Conservation (phyloP, 2,113 vertebrate genomes). For the Baryphthengus martii region DNA sequence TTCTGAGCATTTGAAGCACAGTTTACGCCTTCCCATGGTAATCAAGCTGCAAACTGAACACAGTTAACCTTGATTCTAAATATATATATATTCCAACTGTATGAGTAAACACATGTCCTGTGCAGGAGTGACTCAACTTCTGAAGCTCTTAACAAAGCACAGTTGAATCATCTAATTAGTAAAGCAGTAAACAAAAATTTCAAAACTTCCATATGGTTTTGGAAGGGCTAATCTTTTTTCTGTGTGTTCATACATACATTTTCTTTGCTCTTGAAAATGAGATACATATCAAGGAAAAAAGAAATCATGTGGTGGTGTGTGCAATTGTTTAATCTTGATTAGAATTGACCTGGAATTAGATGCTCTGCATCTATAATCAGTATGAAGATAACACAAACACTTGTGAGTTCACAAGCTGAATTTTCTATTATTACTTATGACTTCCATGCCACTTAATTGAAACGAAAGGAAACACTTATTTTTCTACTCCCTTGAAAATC, state of each 20-base stretch:
- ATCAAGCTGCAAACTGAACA: neutral
- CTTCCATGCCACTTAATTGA: neutral
- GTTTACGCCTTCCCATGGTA: neutral
- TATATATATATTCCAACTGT: neutral
- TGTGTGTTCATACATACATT: neutral
- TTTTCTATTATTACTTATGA: neutral
- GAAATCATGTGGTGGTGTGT: neutral
- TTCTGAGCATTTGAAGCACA: neutral
- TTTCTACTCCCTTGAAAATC: neutral
- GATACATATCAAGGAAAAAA: neutral
- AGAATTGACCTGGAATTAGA: neutral
- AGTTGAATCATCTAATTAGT: conserved; percentile 32
- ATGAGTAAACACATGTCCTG: conserved; percentile 23
- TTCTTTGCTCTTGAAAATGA: neutral
- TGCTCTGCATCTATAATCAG: neutral
- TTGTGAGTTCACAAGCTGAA: neutral
- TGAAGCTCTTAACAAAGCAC: conserved; percentile 34
- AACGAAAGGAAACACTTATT: neutral
- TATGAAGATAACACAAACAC: neutral
- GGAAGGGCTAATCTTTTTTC: neutral
- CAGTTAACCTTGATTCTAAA: conserved; percentile 29
- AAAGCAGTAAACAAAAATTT: conserved; percentile 28
- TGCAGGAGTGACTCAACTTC: conserved; percentile 29
- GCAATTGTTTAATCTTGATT: neutral
- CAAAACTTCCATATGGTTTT: neutral